Conservation (phyloP, 2,113 vertebrate species). For the Pardalotus punctatus region DNA sequence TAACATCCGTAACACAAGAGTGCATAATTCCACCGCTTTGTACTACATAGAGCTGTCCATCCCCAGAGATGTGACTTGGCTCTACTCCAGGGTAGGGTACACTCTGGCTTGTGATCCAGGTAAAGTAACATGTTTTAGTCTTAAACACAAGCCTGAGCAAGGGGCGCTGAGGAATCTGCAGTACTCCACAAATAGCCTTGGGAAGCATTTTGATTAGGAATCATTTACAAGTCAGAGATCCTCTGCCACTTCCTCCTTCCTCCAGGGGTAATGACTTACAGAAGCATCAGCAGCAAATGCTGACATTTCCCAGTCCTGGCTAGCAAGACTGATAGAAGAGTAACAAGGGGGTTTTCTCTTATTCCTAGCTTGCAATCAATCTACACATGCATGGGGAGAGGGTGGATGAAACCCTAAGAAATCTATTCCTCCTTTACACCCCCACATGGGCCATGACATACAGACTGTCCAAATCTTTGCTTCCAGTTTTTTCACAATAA, state of each 20-base stretch:
- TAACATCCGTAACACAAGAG: background rate
- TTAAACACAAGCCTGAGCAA: slow-evolving; percentile 12
- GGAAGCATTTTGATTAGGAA: slow-evolving; percentile 13
- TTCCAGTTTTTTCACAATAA: background rate
- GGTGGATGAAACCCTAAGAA: background rate
- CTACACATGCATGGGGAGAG: background rate
- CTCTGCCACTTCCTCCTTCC: background rate
- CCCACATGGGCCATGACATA: background rate
- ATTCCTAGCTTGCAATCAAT: background rate
- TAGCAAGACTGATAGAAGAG: background rate
- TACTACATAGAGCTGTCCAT: background rate
- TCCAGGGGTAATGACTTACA: background rate
- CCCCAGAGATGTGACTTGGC: background rate
- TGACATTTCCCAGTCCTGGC: background rate
- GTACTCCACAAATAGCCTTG: background rate
- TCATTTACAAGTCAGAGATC: background rate
- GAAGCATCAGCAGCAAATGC: background rate
- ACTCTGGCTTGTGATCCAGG: background rate
- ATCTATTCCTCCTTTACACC: background rate
- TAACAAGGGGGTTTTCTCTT: background rate
- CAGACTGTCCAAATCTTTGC: background rate
- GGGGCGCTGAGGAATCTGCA: background rate
- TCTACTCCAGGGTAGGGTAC: background rate
- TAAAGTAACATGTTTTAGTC: background rate
- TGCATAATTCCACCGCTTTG: background rate